Percentiles rank a stretch among this genome's conserved stretches.
Evolutionary conservation across 1,140 invertebrate species (phyloP).

Genomic region (Pemphigus obesinymphae): DNA sequence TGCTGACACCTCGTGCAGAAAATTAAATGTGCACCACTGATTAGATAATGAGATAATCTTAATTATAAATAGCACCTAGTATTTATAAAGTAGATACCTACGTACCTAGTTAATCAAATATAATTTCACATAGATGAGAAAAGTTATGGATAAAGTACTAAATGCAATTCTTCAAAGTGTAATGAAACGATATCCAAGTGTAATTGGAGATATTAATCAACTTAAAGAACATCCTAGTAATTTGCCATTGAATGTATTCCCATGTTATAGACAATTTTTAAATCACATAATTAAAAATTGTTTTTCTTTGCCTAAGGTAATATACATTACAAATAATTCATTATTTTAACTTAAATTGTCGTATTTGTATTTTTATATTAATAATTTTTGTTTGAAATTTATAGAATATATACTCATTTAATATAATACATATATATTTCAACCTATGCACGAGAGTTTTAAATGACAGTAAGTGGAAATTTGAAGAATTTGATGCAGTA

Average conservation of each 20-base stretch:
- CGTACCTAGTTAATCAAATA: too few species aligned
- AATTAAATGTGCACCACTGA: too few species aligned
- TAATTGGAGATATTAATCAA: neutral
- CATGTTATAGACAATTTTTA: constrained; percentile 1
- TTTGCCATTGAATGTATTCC: neutral
- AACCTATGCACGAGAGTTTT: constrained; percentile 3
- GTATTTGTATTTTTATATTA: neutral
- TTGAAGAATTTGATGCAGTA: neutral
- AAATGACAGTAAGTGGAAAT: neutral
- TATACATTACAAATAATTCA: neutral
- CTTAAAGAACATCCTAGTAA: neutral
- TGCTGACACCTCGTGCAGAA: too few species aligned
- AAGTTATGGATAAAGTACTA: neutral
- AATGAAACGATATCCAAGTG: neutral
- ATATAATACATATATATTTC: neutral
- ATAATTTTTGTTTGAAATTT: neutral
- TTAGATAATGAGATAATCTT: too few species aligned
- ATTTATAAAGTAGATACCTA: too few species aligned
- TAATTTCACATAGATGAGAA: neutral
- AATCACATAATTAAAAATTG: neutral
- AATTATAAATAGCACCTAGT: too few species aligned
- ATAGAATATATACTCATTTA: neutral
- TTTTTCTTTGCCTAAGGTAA: neutral
- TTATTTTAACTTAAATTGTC: neutral
- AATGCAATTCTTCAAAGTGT: neutral